Evolutionary conservation across 2,113 vertebrate genomes (phyloP).

Genomic region (Pampusana beccarii): DNA sequence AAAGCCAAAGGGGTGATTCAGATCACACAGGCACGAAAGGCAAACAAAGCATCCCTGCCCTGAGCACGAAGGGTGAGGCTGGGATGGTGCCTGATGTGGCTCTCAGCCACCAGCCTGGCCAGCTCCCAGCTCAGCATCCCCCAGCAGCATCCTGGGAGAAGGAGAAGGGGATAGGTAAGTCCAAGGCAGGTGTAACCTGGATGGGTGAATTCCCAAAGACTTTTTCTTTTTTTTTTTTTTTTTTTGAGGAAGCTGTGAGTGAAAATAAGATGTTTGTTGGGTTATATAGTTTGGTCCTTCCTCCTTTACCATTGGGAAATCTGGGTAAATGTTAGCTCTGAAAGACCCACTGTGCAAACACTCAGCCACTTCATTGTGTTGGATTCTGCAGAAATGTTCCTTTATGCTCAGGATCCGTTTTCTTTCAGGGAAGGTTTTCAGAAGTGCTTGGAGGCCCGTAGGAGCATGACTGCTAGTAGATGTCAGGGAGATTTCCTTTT

Average conservation of each 20-base stretch:
- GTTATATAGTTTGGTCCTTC: background rate
- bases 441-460: background rate
- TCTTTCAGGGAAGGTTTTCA: background rate
- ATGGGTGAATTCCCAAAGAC: background rate
- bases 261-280: background rate
- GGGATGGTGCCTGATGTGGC: accelerated
- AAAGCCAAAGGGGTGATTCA: background rate
- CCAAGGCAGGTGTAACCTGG: background rate
- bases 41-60: background rate
- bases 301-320: background rate
- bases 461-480: background rate
- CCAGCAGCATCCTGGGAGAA: background rate
- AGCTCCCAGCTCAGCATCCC: background rate
- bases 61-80: background rate
- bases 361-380: background rate
- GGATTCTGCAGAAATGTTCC: background rate
- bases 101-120: background rate
- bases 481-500: background rate
- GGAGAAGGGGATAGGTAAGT: background rate
- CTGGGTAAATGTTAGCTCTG: background rate
- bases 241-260: background rate
- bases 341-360: background rate
- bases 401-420: background rate
- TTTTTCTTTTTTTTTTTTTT: background rate
- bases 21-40: background rate